phyloP scores from a whole-genome alignment of 92 coral and sea anemone genomes.

The Diadumene lineata region DNA sequence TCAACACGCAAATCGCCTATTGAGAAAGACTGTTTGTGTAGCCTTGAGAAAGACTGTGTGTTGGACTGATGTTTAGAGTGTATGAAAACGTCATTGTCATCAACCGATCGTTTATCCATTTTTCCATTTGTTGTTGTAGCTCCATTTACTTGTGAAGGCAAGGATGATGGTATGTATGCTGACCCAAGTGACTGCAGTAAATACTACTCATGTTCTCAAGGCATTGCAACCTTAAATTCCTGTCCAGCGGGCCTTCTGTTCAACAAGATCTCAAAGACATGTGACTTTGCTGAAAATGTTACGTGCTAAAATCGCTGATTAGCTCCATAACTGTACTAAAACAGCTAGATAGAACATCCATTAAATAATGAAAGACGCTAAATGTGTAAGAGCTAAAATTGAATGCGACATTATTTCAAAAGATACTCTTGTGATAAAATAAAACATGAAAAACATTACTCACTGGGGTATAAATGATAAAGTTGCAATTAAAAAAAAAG shows the following conservation, averaged over 20 bases:
- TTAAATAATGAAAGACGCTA: too few relatives aligned
- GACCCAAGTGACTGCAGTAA: conserved; percentile 50
- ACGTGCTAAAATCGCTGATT: too few relatives aligned
- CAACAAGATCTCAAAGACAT: conserved; percentile 25
- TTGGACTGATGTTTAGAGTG: neutral
- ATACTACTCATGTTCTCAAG: conserved; percentile 45
- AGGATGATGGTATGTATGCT: conserved; percentile 42
- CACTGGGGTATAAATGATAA: too few relatives aligned
- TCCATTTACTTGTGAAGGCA: conserved; percentile 45
- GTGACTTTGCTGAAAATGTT: too few relatives aligned
- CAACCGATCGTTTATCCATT: neutral
- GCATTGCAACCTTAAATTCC: conserved; percentile 20
- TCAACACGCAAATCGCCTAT: neutral
- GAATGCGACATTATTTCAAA: too few relatives aligned
- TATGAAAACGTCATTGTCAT: neutral
- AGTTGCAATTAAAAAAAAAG: too few relatives aligned
- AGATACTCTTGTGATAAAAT: too few relatives aligned
- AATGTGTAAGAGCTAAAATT: too few relatives aligned
- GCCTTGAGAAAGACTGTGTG: neutral
- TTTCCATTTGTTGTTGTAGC: conserved; percentile 32
- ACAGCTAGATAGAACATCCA: too few relatives aligned
- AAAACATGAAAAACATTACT: too few relatives aligned
- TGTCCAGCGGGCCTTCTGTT: conserved; percentile 48
- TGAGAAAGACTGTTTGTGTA: neutral
- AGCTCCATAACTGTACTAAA: too few relatives aligned